Base-by-base conservation (phyloP, 2,113 vertebrate genomes). In the Corydoras maculifer region DNA sequence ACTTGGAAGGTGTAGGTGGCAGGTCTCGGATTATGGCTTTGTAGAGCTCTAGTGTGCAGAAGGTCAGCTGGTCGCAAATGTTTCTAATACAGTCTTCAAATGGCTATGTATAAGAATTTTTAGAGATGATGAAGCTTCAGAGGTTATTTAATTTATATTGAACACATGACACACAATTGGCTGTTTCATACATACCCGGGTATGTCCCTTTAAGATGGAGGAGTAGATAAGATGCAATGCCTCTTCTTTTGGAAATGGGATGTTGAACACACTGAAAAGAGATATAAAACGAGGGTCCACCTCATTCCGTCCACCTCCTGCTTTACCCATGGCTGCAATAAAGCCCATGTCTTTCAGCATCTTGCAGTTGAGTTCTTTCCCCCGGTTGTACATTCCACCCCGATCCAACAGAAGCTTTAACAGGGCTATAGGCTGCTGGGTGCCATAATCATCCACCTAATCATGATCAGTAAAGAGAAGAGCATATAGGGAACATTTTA, bases 301-400 rank as follows among this genome's bases (percentile, higher is more conserved):
- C 78, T 96, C 91, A 9, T 98, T 98, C n/a, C 94, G 92, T 12
- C 95, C 97, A 2, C 97, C 96, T 53, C 96, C 96, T 6, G 95
- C 92, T 67, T 94, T 95, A 3, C 95, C 95, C 97, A 99, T 99
- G 55, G 97, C 93, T 25, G 95, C 94, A 6, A 99, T 65, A 62
- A 96, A 98, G 62, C 88, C 91, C 2, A 98, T 86, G 84, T 99
- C 95, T 2, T 93, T 93, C 9, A 99, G 88, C 65, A 82, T 81
- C 77, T 99, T 99, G 74, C 89, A 92, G 84, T 88, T 96, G 50
- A 97, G 90, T 78, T 99, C 94, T 68, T 98, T 98, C 0, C 91
- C 92, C 2, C 95, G 87, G 79, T 96, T 91, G 0, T 98, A 99
- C 62, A 99, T 80, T 73, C 88, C 93, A 14, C 95, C 94, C 64